Evolutionary conservation across 2,888 invertebrate genomes (phyloP).

Genomic region (Lumbricus terrestris): DNA sequence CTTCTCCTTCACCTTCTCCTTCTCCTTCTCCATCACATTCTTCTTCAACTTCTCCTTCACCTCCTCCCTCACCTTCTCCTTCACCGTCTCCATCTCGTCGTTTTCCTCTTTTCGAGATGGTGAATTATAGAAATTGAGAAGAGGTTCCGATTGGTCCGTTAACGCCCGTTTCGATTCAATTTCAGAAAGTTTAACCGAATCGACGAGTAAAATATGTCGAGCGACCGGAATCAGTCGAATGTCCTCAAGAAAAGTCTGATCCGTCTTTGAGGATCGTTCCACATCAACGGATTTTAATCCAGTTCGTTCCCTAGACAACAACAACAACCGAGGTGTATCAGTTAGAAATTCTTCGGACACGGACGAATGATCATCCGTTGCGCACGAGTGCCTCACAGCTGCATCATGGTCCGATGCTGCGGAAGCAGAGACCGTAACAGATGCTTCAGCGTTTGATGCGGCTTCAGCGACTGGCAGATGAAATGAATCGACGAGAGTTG

Average conservation of each 20-base stretch:
- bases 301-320: not conserved
- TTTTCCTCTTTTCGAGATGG: not conserved
- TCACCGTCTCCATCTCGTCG: not conserved
- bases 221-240: not conserved
- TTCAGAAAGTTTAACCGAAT: not conserved
- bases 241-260: not conserved
- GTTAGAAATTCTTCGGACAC: not conserved
- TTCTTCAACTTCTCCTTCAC: no score
- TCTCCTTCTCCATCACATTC: no score
- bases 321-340: not conserved
- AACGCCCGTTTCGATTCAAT: not conserved
- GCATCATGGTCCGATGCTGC: not conserved
- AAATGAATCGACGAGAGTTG: not conserved
- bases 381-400: not conserved
- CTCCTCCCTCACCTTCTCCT: no score
- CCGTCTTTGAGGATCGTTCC: not conserved
- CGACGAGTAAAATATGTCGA: not conserved
- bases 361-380: not conserved
- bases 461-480: not conserved
- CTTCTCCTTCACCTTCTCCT: not conserved
- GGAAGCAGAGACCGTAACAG: not conserved
- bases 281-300: not conserved
- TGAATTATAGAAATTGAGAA: not conserved
- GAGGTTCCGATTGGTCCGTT: not conserved
- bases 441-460: not conserved